Base-by-base conservation (phyloP, 2,113 vertebrate species). In the Telmatochromis sp. region DNA sequence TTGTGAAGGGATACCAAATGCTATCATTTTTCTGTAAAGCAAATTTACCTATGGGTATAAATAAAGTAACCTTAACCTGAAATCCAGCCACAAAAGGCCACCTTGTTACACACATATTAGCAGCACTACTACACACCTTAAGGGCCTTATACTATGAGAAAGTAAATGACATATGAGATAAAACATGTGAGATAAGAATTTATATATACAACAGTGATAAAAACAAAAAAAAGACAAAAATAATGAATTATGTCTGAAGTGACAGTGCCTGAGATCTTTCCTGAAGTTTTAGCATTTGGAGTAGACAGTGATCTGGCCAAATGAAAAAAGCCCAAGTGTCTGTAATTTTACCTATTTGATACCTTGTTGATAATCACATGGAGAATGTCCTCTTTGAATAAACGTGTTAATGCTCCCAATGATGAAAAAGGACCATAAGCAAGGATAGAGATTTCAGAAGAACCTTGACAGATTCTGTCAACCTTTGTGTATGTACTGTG, bases 261-360 rank as follows among this genome's bases (percentile, higher is more conserved):
- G 15, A 9, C 26, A 17, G 26, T 60, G 14, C 7, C 15, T 33
- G 28, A 33, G 58, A 33, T 33, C 3, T 63, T 63, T 33, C 28
- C 28, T 33, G 58, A 63, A 63, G 15, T n/a, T 53, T 53, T 10
- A 53, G 13, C 57, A 9, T 28, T 60, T 31, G 26, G 14, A 31
- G 28, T 60, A 31, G 58, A 33, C 8, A 19, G 28, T 33, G 28
- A 17, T 60, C 28, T 60, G 28, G 26, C 15, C 15, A 33, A 33
- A 5, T 60, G 8, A 33, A 33, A 60, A 31, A 60, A 31, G 0
- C 13, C 23, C 55, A 26, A 57, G 7, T 5, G 17, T 35, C 9
- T 60, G 15, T 6, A 63, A 35, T 19, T 60, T 60, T 40, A 35
- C 35, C 35, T 35, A 35, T 9, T 35, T 35, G 35, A 40, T 40